Evolutionary conservation across 2,888 invertebrate genomes (phyloP).

Genomic region (Marasmarcha lunaedactyla): DNA sequence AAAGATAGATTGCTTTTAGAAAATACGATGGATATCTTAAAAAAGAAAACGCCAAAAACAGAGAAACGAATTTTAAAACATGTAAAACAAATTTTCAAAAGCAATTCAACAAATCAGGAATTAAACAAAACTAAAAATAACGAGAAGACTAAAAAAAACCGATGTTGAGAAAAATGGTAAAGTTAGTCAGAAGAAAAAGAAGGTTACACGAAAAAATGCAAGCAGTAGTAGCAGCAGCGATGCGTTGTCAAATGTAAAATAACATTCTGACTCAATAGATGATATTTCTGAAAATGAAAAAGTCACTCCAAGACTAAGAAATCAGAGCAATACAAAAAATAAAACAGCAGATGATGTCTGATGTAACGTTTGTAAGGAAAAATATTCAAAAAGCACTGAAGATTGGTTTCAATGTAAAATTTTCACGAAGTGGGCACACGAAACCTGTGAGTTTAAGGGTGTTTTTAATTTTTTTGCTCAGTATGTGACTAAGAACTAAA

Average conservation of each 20-base stretch:
- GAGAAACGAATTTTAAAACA: conserved; percentile 14
- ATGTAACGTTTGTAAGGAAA: conserved; percentile 10
- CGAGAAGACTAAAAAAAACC: conserved; percentile 11
- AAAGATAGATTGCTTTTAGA: conserved; percentile 10
- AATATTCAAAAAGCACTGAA: conserved; percentile 9
- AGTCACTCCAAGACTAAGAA: too few relatives aligned
- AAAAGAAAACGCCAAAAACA: conserved; percentile 9
- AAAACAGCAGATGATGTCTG: conserved; percentile 11
- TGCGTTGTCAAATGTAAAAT: conserved; percentile 5
- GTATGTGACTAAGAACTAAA: conserved; percentile 4
- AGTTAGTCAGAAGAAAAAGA: conserved; percentile 9
- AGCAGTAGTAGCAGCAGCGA: conserved; percentile 10
- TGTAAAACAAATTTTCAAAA: conserved; percentile 13
- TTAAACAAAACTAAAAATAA: conserved; percentile 11
- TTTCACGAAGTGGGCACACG: conserved; percentile 6
- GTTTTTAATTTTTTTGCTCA: conserved; percentile 9
- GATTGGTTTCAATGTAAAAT: conserved; percentile 1
- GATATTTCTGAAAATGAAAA: conserved; percentile 11
- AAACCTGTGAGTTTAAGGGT: conserved; percentile 10
- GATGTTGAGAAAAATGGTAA: conserved; percentile 8
- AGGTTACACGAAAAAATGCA: conserved; percentile 6
- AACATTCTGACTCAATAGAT: too few relatives aligned
- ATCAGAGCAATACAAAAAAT: too few relatives aligned
- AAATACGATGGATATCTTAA: conserved; percentile 12
- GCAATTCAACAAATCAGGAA: conserved; percentile 11